phyloP scores from a whole-genome alignment of 2,888 invertebrate species.

The Heliconius ethilla region DNA sequence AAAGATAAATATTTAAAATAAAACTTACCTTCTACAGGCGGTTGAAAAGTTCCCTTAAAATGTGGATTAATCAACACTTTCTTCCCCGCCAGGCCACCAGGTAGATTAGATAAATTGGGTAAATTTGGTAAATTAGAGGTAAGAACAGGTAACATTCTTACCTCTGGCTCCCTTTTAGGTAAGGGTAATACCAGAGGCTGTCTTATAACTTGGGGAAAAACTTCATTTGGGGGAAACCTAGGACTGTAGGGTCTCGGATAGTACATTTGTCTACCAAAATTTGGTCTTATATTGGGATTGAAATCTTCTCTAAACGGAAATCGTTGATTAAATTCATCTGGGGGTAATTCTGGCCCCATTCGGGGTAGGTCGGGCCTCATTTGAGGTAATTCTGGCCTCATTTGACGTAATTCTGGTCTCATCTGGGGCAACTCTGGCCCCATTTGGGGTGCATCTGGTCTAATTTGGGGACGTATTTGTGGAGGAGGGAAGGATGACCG shows the following conservation, averaged over 20 bases:
- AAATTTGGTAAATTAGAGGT: slow-evolving; percentile 53
- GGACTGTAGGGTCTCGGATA: slow-evolving; percentile 53
- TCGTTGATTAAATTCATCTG: slow-evolving; percentile 39
- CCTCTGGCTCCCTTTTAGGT: slow-evolving; percentile 62
- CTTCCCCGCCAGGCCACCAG: slow-evolving; percentile 74
- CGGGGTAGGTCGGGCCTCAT: slow-evolving; percentile 36
- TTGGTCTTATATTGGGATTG: slow-evolving; percentile 50
- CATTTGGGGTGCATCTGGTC: slow-evolving; percentile 39
- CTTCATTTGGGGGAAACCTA: slow-evolving; percentile 57
- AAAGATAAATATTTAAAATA: background rate
- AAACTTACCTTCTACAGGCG: slow-evolving; percentile 74
- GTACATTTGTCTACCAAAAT: slow-evolving; percentile 60
- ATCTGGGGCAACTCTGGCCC: slow-evolving; percentile 44
- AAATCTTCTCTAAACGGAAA: slow-evolving; percentile 52
- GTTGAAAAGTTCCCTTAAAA: slow-evolving; percentile 83
- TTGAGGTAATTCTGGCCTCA: slow-evolving; percentile 37
- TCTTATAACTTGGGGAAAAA: slow-evolving; percentile 68
- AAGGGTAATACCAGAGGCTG: slow-evolving; percentile 56
- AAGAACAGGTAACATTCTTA: slow-evolving; percentile 71
- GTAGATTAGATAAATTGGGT: slow-evolving; percentile 58
- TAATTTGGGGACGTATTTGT: slow-evolving; percentile 48
- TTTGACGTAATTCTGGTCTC: slow-evolving; percentile 45
- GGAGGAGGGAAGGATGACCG: slow-evolving; percentile 62
- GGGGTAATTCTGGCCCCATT: slow-evolving; percentile 41
- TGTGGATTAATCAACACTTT: slow-evolving; percentile 87